These are phyloP conservation scores for Atherix ibis DNA, from an alignment of 2,888 invertebrate species.

Conservation along the genomic window DNA sequence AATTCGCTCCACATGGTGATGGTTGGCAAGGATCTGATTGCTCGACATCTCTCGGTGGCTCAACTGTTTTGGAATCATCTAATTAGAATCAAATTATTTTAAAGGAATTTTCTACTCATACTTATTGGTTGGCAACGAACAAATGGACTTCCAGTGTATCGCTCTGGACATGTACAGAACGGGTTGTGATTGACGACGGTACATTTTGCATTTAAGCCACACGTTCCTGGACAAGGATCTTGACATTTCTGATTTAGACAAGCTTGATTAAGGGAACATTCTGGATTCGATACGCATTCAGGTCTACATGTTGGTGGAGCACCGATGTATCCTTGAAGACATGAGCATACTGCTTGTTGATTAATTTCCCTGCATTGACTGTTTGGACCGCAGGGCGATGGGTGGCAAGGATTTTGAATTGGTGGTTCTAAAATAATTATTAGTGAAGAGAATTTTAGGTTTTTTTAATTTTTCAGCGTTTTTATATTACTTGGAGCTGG, in stretches of 20 bases:
- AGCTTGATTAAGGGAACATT: conserved; percentile 47
- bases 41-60: conserved; percentile 9
- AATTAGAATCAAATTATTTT: no score
- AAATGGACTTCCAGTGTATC: conserved; percentile 31
- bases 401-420: conserved; percentile 38
- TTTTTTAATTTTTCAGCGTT: background rate
- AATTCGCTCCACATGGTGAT: conserved; percentile 39
- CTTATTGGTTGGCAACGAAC: conserved; percentile 37
- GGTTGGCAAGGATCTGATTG: conserved; percentile 33
- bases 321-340: conserved; percentile 50
- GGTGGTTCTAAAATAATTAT: conserved; percentile 19
- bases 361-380: conserved; percentile 50
- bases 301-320: conserved; percentile 56
- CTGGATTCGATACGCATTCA: conserved; percentile 52
- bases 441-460: background rate
- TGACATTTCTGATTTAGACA: conserved; percentile 57
- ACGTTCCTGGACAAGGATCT: conserved; percentile 60
- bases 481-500: conserved; percentile 23
- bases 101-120: conserved; percentile 22
- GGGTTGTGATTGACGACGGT: conserved; percentile 60
- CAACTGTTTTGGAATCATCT: no score
- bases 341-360: conserved; percentile 49
- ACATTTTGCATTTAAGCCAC: conserved; percentile 60
- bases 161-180: conserved; percentile 50
- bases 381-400: conserved; percentile 57